phyloP scores from a whole-genome alignment of 2,797 vertebrate genomes.

The Vultur gryphus region DNA sequence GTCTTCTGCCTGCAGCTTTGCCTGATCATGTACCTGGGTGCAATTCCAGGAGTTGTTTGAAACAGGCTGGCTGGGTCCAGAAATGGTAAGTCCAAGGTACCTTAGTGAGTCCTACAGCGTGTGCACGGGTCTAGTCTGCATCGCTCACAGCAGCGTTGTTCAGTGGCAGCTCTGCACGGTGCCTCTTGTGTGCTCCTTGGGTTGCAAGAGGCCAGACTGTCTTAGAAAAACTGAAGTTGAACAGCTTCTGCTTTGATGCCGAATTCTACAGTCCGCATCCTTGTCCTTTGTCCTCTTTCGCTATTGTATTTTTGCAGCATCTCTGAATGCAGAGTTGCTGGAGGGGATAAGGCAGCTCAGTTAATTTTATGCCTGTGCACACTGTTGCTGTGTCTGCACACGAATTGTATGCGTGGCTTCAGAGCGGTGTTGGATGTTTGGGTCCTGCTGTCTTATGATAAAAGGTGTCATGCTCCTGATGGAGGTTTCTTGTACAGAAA shows the following conservation, averaged over 20 bases:
- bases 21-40: neutral
- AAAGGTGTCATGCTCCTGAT: constrained; percentile 31
- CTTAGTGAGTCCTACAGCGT: neutral
- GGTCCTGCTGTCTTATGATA: constrained; percentile 19
- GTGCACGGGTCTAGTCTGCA: rapidly evolving
- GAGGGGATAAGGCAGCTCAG: neutral
- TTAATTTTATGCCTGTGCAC: constrained; percentile 35
- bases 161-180: neutral
- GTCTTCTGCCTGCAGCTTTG: neutral
- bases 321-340: neutral
- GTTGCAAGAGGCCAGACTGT: neutral
- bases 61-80: neutral
- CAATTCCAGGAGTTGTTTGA: neutral
- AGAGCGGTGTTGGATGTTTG: neutral
- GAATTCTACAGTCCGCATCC: neutral
- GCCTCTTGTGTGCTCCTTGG: neutral
- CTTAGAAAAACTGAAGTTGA: neutral
- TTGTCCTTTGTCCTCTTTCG: constrained; percentile 8
- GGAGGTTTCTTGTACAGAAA: neutral
- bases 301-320: neutral
- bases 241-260: neutral
- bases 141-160: neutral
- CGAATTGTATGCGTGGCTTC: neutral
- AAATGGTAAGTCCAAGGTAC: neutral
- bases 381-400: neutral